Conservation (phyloP, 2,113 vertebrate genomes). For the Corythaixoides concolor region DNA sequence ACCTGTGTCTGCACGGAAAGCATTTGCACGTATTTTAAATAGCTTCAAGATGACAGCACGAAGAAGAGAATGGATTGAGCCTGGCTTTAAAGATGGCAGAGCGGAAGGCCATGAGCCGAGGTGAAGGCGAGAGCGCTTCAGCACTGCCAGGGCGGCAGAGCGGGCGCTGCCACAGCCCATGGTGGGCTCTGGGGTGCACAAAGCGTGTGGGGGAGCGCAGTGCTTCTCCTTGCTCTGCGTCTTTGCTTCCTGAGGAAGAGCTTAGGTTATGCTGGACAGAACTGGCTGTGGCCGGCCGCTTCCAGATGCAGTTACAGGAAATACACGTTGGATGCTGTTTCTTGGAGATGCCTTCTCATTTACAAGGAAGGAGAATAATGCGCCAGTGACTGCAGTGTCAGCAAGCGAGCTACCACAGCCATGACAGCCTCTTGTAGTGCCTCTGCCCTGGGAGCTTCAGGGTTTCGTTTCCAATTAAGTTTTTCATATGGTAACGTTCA, state of each 20-base stretch:
- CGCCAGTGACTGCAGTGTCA: neutral
- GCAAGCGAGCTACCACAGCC: neutral
- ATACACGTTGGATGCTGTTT: neutral
- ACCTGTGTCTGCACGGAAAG: fast-evolving
- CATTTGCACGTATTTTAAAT: fast-evolving
- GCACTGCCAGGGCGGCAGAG: neutral
- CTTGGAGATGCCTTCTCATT: neutral
- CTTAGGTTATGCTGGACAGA: neutral
- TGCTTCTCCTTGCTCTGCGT: neutral
- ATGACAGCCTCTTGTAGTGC: neutral
- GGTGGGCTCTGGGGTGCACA: neutral
- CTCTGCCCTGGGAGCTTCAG: neutral
- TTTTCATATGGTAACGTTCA: constrained; percentile 46
- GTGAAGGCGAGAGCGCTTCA: fast-evolving
- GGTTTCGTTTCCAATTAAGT: constrained; percentile 12
- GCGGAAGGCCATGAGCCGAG: neutral
- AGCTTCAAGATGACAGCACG: fast-evolving
- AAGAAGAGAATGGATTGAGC: neutral
- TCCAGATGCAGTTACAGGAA: neutral
- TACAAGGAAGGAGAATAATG: neutral
- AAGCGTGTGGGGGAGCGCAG: fast-evolving
- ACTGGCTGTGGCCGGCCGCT: neutral
- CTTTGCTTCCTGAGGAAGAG: neutral
- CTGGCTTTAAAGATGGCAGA: neutral
- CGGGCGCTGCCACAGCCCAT: fast-evolving